Evolutionary conservation across 2,888 invertebrate genomes (phyloP), one percentile per base, ranked within the genome.

Genomic region (Drepanosiphum platanoidis): DNA sequence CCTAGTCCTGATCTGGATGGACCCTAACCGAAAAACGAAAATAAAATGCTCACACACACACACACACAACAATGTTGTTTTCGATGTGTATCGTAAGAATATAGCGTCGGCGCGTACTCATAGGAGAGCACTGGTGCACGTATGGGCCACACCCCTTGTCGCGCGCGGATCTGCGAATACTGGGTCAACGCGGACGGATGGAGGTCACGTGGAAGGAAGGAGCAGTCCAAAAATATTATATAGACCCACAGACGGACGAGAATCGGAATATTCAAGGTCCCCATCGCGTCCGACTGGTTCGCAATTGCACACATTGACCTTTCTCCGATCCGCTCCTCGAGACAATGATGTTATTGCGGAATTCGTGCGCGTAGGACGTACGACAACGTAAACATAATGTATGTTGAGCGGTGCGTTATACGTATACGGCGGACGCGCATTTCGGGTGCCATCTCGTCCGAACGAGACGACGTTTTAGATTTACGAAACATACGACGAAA

Each of bases 141-240:
- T 13, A 32, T 8, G 30, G 13, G 46, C 80, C 80, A 27, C 80
- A 70, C 80, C 80, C 52, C 18, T 34, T 13, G 27, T 27, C 61
- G 32, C 36, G 61, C 36, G 36, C n/a, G 58, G 39, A 58, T 22
- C 30, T 15, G 39, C n/a, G 39, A 39, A 71, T 81, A 81, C 71
- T 81, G 81, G 71, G 81, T 81, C 81, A 71, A 32, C 36, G 32
- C 32, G 34, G 75, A 75, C 77, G 39, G 61, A 77, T 34, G 34
- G 74, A 74, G 74, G 74, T 74, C 74, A 52, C 32, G 32, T 46
- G 74, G 30, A 74, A 46, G n/a, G 32, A 34, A 74, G 52, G 46
- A 74, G 42, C 32, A 52, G 34, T 74, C 52, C 13, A 74, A 52
- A 74, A 74, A 74, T 27, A 42, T 36, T 30, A 27, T 22, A 18